Conservation (phyloP, 2,888 invertebrate genomes). For the Selenia dentaria region DNA sequence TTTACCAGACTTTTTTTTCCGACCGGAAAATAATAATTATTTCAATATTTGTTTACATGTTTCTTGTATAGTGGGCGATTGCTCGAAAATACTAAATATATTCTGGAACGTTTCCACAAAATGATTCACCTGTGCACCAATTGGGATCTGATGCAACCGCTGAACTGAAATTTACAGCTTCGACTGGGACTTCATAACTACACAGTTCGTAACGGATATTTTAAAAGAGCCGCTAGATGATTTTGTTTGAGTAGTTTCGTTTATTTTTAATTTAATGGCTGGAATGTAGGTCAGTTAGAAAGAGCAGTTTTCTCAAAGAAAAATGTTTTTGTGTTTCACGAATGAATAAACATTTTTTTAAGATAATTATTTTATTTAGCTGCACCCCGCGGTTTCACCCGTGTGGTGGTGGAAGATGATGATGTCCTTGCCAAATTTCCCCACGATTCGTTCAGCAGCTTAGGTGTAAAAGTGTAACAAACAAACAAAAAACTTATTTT, state of each 20-base stretch:
- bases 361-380: too few relatives aligned
- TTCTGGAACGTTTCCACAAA: slow-evolving; percentile 69
- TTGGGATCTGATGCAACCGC: slow-evolving; percentile 73
- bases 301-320: too few relatives aligned
- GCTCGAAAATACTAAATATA: slow-evolving; percentile 24
- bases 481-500: too few relatives aligned
- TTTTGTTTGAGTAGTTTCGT: slow-evolving; percentile 7
- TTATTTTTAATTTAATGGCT: slow-evolving; percentile 9
- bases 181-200: slow-evolving; percentile 22
- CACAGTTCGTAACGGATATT: slow-evolving; percentile 33
- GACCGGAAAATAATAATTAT: too few relatives aligned
- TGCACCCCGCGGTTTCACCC: too few relatives aligned
- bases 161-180: slow-evolving; percentile 32
- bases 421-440: too few relatives aligned
- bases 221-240: slow-evolving; percentile 22
- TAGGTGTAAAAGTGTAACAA: too few relatives aligned
- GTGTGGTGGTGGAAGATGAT: too few relatives aligned
- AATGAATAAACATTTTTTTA: too few relatives aligned
- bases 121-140: slow-evolving; percentile 71
- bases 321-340: too few relatives aligned
- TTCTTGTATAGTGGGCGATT: slow-evolving; percentile 1
- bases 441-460: too few relatives aligned
- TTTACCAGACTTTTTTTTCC: too few relatives aligned
- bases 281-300: slow-evolving; percentile 13
- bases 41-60: slow-evolving; percentile 18